A percentile compares a stretch with the other conserved stretches of the same genome.
phyloP scores from a whole-genome alignment of 2,113 vertebrate species.

The Bufo gargarizans region DNA sequence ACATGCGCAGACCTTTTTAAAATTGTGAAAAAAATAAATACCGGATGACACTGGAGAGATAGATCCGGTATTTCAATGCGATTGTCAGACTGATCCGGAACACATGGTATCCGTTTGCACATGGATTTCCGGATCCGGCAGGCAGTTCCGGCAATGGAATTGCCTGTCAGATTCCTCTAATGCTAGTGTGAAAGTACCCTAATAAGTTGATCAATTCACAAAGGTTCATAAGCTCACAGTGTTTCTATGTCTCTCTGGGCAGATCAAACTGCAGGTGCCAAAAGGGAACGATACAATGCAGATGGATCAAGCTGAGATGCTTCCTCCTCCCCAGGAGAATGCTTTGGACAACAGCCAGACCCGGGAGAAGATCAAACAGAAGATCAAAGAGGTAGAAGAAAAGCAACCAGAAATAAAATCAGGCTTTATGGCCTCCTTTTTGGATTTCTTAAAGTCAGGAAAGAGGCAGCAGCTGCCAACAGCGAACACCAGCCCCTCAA shows the following conservation, averaged over 20 bases:
- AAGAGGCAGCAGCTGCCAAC: conserved; percentile 78
- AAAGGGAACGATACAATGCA: conserved; percentile 67
- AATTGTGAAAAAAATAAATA: too few relatives aligned
- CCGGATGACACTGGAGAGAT: too few relatives aligned
- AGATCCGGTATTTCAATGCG: too few relatives aligned
- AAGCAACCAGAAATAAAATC: conserved; percentile 89
- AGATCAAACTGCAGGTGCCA: conserved; percentile 74
- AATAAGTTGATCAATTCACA: neutral
- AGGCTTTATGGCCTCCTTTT: conserved; percentile 90
- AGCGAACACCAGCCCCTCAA: conserved; percentile 71
- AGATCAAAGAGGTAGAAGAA: conserved; percentile 87
- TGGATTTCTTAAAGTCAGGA: conserved; percentile 91
- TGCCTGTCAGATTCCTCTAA: too few relatives aligned
- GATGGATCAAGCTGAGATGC: conserved; percentile 57
- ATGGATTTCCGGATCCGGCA: too few relatives aligned
- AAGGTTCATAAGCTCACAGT: conserved; percentile 25
- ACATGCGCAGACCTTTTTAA: too few relatives aligned
- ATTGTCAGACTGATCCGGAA: too few relatives aligned
- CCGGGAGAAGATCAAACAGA: conserved; percentile 86
- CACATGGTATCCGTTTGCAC: too few relatives aligned
- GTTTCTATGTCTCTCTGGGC: conserved; percentile 43
- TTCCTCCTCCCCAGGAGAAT: conserved; percentile 63
- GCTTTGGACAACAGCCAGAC: conserved; percentile 77
- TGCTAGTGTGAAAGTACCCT: too few relatives aligned
- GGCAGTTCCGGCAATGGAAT: too few relatives aligned